Percentiles rank a stretch among this genome's conserved stretches.
phyloP scores from a whole-genome alignment of 2,797 vertebrate species.

The Dryobates pubescens region DNA sequence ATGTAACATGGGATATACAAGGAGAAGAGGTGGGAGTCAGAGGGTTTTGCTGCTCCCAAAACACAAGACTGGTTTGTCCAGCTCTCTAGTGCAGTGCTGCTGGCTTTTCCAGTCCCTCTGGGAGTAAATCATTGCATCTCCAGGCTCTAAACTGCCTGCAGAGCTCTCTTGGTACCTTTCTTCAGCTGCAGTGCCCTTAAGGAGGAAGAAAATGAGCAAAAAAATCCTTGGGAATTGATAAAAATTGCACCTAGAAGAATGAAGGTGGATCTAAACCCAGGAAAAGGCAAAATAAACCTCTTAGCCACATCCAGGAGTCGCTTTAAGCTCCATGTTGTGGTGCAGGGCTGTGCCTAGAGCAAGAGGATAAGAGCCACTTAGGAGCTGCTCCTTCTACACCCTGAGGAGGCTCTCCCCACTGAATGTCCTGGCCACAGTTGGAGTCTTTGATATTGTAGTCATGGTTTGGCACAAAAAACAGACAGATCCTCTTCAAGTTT shows the following conservation, averaged over 20 bases:
- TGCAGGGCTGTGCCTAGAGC: background rate
- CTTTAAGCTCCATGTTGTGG: background rate
- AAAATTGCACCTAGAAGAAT: background rate
- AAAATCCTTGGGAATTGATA: background rate
- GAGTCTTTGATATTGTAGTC: background rate
- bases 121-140: background rate
- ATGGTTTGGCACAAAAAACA: background rate
- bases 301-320: background rate
- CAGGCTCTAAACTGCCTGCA: background rate
- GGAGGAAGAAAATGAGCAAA: background rate
- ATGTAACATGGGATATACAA: background rate
- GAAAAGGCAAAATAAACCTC: background rate
- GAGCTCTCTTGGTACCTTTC: background rate
- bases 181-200: background rate
- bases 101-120: background rate
- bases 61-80: background rate
- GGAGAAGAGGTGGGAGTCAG: background rate
- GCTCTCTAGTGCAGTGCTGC: background rate
- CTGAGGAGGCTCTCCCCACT: accelerated
- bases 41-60: background rate
- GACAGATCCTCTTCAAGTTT: background rate
- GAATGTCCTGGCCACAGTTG: background rate
- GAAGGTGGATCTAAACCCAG: no score
- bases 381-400: background rate
- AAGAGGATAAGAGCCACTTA: background rate